Evolutionary conservation across 2,888 invertebrate genomes (phyloP), one percentile per base, ranked within the genome.

Genomic region (Epinotia demarniana): DNA sequence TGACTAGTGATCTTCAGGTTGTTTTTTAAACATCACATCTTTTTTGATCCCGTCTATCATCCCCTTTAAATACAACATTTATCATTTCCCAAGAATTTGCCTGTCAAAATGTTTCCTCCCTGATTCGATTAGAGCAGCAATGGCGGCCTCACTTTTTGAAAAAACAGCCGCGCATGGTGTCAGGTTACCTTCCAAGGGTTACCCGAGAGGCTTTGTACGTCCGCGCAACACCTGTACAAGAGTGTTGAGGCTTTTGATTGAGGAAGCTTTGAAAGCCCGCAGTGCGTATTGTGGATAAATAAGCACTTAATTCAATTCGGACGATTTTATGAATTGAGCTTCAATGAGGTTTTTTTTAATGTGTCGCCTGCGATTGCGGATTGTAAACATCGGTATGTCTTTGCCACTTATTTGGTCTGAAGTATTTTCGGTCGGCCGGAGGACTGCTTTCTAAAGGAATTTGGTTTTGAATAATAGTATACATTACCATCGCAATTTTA

Each of bases 51-150:
- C 60, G 18, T 53, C 62, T 27, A 66, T 70, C 70, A 66, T 64
- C 64, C 73, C 68, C 64, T 75, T 69, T 58, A 33, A 39, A 75
- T 60, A 23, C 60, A 64, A 64, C 75, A 71, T 75, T 71, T 66
- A 73, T 73, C 73, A 75, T 75, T 66, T 58, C 70, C 70, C 70
- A 66, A 75, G 70, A 75, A 75, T 71, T 75, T 71, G 70, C 70
- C 70, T 75, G 75, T 75, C 75, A 71, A 71, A 75, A 75, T 71
- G 75, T 75, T 75, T 75, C 75, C 70, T 75, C 64, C 58, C 58
- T 58, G 58, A 69, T 69, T 58, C 49, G 55, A 72, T 73, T 66
- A 66, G 64, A 61, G 16, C 70, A 62, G 61, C 70, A 58, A 58
- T 58, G 69, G 74, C 75, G 75, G 75, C 64, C 23, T 13, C 13